A percentile compares a stretch with the other conserved stretches of the same genome.
phyloP scores from a whole-genome alignment of 2,888 invertebrate species.

The Papilio gigon region DNA sequence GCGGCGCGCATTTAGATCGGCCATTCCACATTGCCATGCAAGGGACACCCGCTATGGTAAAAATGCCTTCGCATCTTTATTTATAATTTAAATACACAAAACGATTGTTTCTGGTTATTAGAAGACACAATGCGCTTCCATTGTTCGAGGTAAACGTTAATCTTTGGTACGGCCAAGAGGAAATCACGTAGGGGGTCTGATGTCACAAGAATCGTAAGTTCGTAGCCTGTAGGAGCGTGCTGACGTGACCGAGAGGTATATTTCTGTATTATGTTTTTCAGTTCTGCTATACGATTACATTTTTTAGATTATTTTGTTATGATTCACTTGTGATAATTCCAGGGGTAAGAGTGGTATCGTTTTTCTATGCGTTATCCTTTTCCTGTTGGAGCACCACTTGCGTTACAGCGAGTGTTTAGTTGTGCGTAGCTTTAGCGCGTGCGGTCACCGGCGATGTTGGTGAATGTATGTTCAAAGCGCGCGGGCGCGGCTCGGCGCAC shows the following conservation, averaged over 20 bases:
- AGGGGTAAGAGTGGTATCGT: neutral
- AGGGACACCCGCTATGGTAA: conserved; percentile 75
- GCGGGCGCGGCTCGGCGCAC: conserved; percentile 46
- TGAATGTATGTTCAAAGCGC: conserved; percentile 35
- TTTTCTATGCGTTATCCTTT: conserved; percentile 9
- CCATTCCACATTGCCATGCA: conserved; percentile 73
- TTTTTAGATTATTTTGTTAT: neutral
- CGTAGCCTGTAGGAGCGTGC: conserved; percentile 53
- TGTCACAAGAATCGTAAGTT: conserved; percentile 66
- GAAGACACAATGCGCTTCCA: conserved; percentile 72
- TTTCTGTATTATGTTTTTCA: conserved; percentile 43
- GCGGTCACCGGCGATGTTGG: neutral
- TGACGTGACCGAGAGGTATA: conserved; percentile 43
- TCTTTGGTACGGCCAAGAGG: conserved; percentile 66
- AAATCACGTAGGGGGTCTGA: conserved; percentile 68
- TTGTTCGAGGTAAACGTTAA: conserved; percentile 56
- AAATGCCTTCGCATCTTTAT: conserved; percentile 72
- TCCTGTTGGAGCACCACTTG: neutral
- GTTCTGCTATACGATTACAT: conserved; percentile 32
- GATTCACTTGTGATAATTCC: neutral
- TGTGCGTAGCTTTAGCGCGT: neutral
- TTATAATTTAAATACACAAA: conserved; percentile 72
- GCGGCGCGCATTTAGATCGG: conserved; percentile 75
- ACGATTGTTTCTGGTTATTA: conserved; percentile 72
- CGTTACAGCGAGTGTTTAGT: conserved; percentile 28